These are phyloP conservation scores for Ophraella communa DNA, from an alignment of 2,888 invertebrate species.

Conservation along the genomic window DNA sequence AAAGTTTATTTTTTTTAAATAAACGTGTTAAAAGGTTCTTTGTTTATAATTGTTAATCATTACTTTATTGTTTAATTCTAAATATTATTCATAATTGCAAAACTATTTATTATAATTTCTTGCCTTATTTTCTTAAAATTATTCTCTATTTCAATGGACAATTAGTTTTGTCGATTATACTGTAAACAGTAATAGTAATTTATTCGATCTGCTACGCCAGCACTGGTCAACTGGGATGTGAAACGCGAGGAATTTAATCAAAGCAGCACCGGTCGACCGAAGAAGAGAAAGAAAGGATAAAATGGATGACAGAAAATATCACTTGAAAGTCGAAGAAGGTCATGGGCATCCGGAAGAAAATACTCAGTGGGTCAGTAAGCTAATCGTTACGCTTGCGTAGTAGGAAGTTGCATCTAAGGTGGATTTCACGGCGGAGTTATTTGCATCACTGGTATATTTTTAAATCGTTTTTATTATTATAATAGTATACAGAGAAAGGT, in stretches of 20 bases:
- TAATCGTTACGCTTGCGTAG: slow-evolving; percentile 45
- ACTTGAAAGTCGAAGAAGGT: slow-evolving; percentile 43
- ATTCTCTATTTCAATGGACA: background rate
- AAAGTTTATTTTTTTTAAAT: no score
- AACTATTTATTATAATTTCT: no score
- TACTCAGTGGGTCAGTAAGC: slow-evolving; percentile 52
- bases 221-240: slow-evolving; percentile 6
- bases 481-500: no score
- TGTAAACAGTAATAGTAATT: background rate
- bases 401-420: slow-evolving; percentile 2
- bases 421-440: background rate
- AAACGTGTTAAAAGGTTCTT: no score
- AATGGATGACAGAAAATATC: slow-evolving; percentile 28
- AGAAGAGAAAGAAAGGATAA: slow-evolving; percentile 25
- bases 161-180: background rate
- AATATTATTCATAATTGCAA: no score
- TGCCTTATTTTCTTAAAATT: background rate
- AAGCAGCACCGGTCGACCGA: slow-evolving; percentile 5
- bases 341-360: slow-evolving; percentile 51
- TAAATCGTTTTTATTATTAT: no score
- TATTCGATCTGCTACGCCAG: slow-evolving; percentile 12
- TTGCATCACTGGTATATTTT: background rate
- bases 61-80: no score
- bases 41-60: no score
- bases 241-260: slow-evolving; percentile 23